Evolutionary conservation across 2,113 vertebrate genomes (phyloP).

Genomic region (Panthera leo): DNA sequence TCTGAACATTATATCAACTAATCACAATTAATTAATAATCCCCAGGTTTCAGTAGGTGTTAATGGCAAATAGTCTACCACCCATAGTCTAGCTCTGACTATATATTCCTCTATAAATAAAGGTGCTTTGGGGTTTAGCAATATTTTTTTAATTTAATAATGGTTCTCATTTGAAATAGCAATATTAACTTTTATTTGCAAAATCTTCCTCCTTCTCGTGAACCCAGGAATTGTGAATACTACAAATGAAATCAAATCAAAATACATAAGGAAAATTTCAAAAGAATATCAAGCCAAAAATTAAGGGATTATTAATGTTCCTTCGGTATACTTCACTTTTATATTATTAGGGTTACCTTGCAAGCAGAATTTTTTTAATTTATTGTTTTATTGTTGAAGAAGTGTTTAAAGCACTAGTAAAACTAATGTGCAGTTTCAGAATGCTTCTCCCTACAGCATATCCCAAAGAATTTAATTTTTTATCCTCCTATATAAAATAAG

Average conservation of each 20-base stretch:
- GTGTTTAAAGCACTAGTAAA: neutral
- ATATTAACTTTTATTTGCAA: conserved; percentile 40
- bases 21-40: neutral
- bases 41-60: neutral
- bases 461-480: neutral
- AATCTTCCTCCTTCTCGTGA: neutral
- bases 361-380: neutral
- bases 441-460: neutral
- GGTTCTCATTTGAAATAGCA: neutral
- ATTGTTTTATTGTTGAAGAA: neutral
- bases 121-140: neutral
- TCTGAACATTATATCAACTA: neutral
- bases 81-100: neutral
- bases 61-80: neutral
- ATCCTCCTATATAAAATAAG: neutral
- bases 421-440: neutral
- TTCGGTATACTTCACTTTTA: neutral
- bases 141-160: conserved; percentile 37
- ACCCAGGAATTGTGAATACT: neutral
- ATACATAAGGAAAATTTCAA: conserved; percentile 27
- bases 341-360: neutral
- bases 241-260: conserved; percentile 44
- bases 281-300: conserved; percentile 42
- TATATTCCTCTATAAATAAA: neutral
- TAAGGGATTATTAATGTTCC: neutral